Evolutionary conservation across 2,113 vertebrate species (phyloP).

Genomic region (Bettongia penicillata): DNA sequence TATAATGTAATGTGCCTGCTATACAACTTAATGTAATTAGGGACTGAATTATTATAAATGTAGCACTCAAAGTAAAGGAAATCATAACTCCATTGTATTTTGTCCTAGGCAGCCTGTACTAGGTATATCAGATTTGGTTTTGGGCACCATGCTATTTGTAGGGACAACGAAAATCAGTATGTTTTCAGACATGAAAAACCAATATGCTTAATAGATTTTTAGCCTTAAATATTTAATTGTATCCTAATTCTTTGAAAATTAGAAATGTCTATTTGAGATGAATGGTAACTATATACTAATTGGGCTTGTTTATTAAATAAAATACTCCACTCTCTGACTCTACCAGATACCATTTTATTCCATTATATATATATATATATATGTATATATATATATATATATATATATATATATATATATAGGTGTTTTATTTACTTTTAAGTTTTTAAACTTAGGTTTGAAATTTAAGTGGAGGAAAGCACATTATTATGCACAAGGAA

Average conservation of each 20-base stretch:
- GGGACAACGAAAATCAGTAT: neutral
- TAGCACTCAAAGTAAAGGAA: neutral
- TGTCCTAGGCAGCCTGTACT: neutral
- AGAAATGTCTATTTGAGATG: neutral
- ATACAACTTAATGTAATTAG: neutral
- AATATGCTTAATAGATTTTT: neutral
- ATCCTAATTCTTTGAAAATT: neutral
- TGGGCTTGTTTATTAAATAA: neutral
- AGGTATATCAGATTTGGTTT: neutral
- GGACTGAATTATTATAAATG: neutral
- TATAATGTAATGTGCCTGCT: neutral
- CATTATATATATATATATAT: neutral
- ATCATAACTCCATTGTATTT: neutral
- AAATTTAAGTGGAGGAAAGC: constrained; percentile 38
- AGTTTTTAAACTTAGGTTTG: constrained; percentile 7
- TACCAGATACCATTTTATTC: neutral
- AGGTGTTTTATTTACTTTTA: neutral
- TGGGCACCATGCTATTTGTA: neutral
- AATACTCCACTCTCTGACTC: neutral
- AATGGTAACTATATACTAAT: neutral
- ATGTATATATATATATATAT: neutral
- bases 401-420: neutral
- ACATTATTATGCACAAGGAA: constrained; percentile 26
- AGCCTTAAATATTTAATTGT: neutral
- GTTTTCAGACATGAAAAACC: neutral